Percentiles rank a stretch among this genome's conserved stretches.
Conservation (phyloP, 2,888 invertebrate genomes). For the Endotricha flammealis region DNA sequence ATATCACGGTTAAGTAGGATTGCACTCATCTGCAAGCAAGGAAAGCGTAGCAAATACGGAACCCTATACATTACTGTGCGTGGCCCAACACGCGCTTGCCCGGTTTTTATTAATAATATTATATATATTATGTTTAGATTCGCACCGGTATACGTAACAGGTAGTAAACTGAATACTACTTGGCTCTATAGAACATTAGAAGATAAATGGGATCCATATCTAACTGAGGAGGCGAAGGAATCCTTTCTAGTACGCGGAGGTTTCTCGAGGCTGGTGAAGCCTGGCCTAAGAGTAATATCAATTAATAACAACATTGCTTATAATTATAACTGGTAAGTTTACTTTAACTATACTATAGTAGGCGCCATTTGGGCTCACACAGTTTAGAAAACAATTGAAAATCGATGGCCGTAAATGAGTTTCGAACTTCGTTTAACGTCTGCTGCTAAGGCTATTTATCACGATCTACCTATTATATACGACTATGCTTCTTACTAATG, state of each 20-base stretch:
- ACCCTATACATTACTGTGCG: too few species aligned
- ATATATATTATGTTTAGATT: constrained; percentile 62
- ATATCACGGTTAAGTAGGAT: constrained; percentile 4
- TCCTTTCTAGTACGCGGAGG: constrained; percentile 85
- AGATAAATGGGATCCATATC: constrained; percentile 84
- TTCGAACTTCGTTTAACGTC: too few species aligned
- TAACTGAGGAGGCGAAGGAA: constrained; percentile 79
- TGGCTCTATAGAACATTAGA: constrained; percentile 88
- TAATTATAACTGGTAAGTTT: constrained; percentile 83
- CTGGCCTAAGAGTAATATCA: constrained; percentile 86
- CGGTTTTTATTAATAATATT: too few species aligned
- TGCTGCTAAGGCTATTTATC: too few species aligned
- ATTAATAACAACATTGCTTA: constrained; percentile 91
- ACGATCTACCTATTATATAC: too few species aligned
- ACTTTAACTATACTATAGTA: too few species aligned
- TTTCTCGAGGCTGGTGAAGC: constrained; percentile 82
- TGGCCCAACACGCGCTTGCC: too few species aligned
- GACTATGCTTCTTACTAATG: constrained; percentile 73
- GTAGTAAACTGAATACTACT: constrained; percentile 73
- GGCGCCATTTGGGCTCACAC: too few species aligned
- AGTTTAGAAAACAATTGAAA: too few species aligned
- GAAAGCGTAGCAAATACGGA: too few species aligned
- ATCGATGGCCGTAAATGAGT: too few species aligned
- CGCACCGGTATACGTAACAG: constrained; percentile 72
- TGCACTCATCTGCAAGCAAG: too few species aligned